Evolutionary conservation across 2,888 invertebrate genomes (phyloP).

Genomic region (Geotrupes spiniger): DNA sequence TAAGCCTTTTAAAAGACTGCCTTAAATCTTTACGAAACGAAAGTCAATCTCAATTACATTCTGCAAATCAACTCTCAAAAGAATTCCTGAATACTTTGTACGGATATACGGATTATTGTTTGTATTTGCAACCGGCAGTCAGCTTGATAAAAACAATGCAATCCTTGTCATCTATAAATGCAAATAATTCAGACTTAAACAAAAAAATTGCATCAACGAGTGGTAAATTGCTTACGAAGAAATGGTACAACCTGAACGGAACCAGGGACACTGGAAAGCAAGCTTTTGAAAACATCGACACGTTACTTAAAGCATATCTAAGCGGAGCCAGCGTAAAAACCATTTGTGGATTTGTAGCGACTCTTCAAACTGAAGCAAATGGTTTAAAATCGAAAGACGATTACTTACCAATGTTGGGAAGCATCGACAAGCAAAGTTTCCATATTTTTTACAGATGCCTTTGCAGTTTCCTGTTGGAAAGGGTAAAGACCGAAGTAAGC

Average conservation of each 20-base stretch:
- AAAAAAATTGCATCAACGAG: constrained; percentile 54
- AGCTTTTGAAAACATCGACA: constrained; percentile 51
- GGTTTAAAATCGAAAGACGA: constrained; percentile 58
- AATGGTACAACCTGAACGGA: constrained; percentile 68
- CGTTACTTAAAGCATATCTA: constrained; percentile 64
- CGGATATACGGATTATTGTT: constrained; percentile 53
- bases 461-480: constrained; percentile 60
- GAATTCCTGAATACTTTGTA: constrained; percentile 50
- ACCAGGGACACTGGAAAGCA: constrained; percentile 61
- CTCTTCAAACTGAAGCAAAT: constrained; percentile 55
- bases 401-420: constrained; percentile 58
- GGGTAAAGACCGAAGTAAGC: constrained; percentile 53
- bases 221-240: constrained; percentile 59
- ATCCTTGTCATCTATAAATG: constrained; percentile 51
- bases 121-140: constrained; percentile 57
- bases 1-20: constrained; percentile 54
- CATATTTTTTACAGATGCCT: constrained; percentile 65
- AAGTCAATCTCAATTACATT: constrained; percentile 35
- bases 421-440: constrained; percentile 67
- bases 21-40: constrained; percentile 49
- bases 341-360: constrained; percentile 57
- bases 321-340: constrained; percentile 57
- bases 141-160: constrained; percentile 56
- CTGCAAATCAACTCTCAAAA: constrained; percentile 42
- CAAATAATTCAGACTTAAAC: constrained; percentile 45